Evolutionary conservation across 2,888 invertebrate species (phyloP).

Genomic region (Drosophila prolongata): DNA sequence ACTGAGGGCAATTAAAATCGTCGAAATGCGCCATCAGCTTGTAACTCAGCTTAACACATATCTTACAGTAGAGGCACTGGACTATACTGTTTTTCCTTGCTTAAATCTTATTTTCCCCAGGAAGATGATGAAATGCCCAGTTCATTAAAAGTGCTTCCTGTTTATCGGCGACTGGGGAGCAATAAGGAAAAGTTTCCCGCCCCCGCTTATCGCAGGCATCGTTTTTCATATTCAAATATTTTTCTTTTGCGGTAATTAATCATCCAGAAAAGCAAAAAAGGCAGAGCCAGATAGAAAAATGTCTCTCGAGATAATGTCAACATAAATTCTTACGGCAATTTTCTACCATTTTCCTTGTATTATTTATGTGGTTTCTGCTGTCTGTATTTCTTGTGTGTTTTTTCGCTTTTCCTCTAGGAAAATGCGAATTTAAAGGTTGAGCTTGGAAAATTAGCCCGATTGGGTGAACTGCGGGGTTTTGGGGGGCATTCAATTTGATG

Average conservation of each 20-base stretch:
- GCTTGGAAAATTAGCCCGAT: slow-evolving; percentile 56
- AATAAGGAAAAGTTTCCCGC: slow-evolving; percentile 63
- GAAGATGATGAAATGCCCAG: slow-evolving; percentile 67
- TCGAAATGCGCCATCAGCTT: too few species aligned
- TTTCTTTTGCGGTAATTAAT: slow-evolving; percentile 63
- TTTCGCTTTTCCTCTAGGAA: slow-evolving; percentile 1
- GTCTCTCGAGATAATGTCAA: slow-evolving; percentile 84
- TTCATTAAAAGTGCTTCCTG: slow-evolving; percentile 60
- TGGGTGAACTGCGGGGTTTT: neutral
- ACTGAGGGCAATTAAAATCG: too few species aligned
- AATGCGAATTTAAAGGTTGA: slow-evolving; percentile 47
- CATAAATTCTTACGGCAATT: slow-evolving; percentile 84
- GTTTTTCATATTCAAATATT: slow-evolving; percentile 75
- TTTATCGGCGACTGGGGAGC: slow-evolving; percentile 73
- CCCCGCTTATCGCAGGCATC: slow-evolving; percentile 53
- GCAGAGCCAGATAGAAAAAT: slow-evolving; percentile 54
- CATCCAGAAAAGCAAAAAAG: slow-evolving; percentile 46
- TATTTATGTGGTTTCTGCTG: slow-evolving; percentile 73
- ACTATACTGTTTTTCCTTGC: too few species aligned
- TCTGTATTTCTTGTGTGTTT: neutral
- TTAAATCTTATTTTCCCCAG: slow-evolving; percentile 29
- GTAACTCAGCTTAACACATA: too few species aligned
- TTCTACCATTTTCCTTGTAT: slow-evolving; percentile 81
- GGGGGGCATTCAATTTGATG: slow-evolving; percentile 54
- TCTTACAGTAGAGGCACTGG: too few species aligned